Percentiles rank a stretch among this genome's conserved stretches.
These are phyloP conservation scores for Goniozus legneri DNA, from an alignment of 1,140 invertebrate species.

Conservation along the genomic window DNA sequence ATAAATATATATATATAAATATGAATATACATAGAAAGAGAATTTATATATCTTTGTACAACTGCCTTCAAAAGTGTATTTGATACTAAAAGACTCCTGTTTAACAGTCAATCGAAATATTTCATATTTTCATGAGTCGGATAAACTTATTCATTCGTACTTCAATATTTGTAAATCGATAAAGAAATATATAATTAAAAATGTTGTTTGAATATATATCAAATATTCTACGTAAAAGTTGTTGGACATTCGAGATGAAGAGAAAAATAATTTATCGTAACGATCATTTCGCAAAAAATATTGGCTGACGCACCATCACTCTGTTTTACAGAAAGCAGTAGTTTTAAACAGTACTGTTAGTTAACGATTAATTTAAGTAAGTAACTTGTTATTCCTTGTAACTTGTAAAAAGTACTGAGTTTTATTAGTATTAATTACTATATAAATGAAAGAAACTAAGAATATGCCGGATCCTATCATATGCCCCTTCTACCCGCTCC, in stretches of 20 bases:
- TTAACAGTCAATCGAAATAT: too few relatives aligned
- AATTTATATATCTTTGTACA: conserved; percentile 17
- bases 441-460: conserved; percentile 45
- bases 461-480: conserved; percentile 46
- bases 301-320: conserved; percentile 36
- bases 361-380: conserved; percentile 38
- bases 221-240: too few relatives aligned
- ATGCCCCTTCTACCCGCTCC: conserved; percentile 23
- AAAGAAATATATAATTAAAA: too few relatives aligned
- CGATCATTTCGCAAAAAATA: too few relatives aligned
- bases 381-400: conserved; percentile 53
- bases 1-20: conserved; percentile 9
- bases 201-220: too few relatives aligned
- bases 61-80: too few relatives aligned
- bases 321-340: conserved; percentile 32
- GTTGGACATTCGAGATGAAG: conserved; percentile 8
- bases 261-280: conserved; percentile 12
- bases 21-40: conserved; percentile 18
- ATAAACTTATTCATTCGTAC: too few relatives aligned
- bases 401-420: conserved; percentile 56
- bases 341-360: conserved; percentile 32
- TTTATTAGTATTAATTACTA: conserved; percentile 51
- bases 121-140: too few relatives aligned
- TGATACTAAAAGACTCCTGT: too few relatives aligned
- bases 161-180: conserved; percentile 7